phyloP scores from a whole-genome alignment of 2,888 invertebrate species.

The Pyrrhosoma nymphula region DNA sequence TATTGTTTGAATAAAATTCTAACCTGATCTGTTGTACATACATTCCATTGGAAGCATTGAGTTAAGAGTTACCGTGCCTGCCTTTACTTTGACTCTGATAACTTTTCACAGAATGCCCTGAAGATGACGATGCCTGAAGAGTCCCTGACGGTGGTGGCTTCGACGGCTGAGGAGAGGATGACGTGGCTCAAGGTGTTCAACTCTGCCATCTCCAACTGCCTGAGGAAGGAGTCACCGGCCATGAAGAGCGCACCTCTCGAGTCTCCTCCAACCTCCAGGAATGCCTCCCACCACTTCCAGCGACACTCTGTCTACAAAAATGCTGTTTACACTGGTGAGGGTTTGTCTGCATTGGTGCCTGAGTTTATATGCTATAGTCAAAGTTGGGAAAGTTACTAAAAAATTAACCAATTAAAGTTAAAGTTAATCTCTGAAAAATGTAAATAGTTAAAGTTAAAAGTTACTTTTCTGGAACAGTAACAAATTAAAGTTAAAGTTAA shows the following conservation, averaged over 20 bases:
- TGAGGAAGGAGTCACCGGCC: slow-evolving; percentile 83
- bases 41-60: too few relatives aligned
- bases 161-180: slow-evolving; percentile 85
- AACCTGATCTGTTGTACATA: too few relatives aligned
- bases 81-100: too few relatives aligned
- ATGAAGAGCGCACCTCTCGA: slow-evolving; percentile 72
- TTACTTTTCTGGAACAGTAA: too few relatives aligned
- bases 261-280: slow-evolving; percentile 85
- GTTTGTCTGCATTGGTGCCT: not conserved
- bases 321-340: slow-evolving; percentile 86
- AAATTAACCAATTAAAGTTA: too few relatives aligned
- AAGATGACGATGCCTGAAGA: slow-evolving; percentile 90
- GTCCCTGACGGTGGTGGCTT: slow-evolving; percentile 84
- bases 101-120: slow-evolving; percentile 80
- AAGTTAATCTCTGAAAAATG: too few relatives aligned
- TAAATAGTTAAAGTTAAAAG: too few relatives aligned
- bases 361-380: too few relatives aligned
- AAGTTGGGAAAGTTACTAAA: too few relatives aligned
- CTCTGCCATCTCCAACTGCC: slow-evolving; percentile 84
- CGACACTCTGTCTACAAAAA: slow-evolving; percentile 87
- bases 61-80: too few relatives aligned
- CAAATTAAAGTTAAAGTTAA: too few relatives aligned
- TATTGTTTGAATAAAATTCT: too few relatives aligned
- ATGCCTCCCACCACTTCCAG: slow-evolving; percentile 86
- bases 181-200: slow-evolving; percentile 90